Evolutionary conservation across 2,113 vertebrate genomes (phyloP), one percentile per base, ranked within the genome.

Genomic region (Donacobius atricapilla): DNA sequence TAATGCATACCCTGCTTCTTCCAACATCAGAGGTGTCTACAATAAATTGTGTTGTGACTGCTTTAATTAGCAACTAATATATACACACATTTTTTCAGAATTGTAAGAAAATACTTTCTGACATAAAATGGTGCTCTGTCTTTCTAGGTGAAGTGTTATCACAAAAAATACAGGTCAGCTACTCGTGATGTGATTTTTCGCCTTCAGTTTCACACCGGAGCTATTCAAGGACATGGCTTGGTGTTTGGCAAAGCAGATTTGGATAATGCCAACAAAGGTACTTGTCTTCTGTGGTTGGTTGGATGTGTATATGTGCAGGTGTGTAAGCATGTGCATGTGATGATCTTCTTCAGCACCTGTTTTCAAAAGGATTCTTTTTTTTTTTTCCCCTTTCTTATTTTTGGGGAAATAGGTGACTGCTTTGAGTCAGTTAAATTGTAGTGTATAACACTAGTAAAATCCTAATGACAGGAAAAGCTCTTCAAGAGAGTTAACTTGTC

Each of bases 161-260:
- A 99, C 91, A 99, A 98, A 97, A 98, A 98, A 72, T 98, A 98
- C 63, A 90, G 96, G 35, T 98, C 98, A 1, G 97, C 98, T 48
- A 98, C 98, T 37, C 98, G 98, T 0, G 98, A 99, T 37, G 97
- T 98, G 15, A 80, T 99, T 90, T 99, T 99, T 97, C 98, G 98
- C 40, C 97, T 99, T 88, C 99, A 99, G 98, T 99, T 99, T 97
- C 99, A 99, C 97, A 99, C 99, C 2, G 99, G 99, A 72, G 98
- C 99, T 14, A 97, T 99, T 95, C 99, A 99, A 94, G 98, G 98
- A 68, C 98, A 98, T 30, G 83, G 97, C 42, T 97, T 99, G 15
- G 97, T 99, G 78, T 99, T 99, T 90, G 97, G 98, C 47, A 99
- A 99, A 91, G 98, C 99, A 76, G 99, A 99, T 60, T 97, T 99